Evolutionary conservation across 2,113 vertebrate species (phyloP).

Genomic region (Bos indicus): DNA sequence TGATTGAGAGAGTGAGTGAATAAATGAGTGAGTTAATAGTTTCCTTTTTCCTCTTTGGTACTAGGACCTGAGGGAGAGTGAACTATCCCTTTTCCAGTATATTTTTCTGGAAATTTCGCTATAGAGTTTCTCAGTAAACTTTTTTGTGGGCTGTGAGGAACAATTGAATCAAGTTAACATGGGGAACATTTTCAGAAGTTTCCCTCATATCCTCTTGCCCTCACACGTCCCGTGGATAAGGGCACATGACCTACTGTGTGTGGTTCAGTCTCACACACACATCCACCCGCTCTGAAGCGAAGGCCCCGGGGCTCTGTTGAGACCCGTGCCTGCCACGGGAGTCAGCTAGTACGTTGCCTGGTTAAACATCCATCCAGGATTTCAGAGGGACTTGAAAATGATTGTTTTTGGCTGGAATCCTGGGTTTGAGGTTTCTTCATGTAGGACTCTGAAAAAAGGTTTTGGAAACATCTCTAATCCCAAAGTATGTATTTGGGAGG

Average conservation of each 20-base stretch:
- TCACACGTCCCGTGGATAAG: neutral
- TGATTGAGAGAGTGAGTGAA: neutral
- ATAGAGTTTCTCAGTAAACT: neutral
- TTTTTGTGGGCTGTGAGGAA: neutral
- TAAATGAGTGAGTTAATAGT: neutral
- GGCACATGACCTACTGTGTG: neutral
- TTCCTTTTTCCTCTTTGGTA: neutral
- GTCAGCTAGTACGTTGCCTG: neutral
- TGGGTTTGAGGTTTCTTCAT: conserved; percentile 69
- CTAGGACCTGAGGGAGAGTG: neutral
- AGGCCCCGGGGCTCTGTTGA: neutral
- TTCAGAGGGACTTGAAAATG: conserved; percentile 66
- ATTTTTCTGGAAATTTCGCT: neutral
- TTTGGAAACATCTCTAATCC: conserved; percentile 62
- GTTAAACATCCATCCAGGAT: conserved; percentile 61
- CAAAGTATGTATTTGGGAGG: conserved; percentile 62
- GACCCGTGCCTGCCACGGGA: neutral
- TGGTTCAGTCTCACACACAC: neutral
- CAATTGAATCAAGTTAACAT: neutral
- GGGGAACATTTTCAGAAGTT: neutral
- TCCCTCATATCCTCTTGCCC: neutral
- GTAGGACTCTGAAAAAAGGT: conserved; percentile 51
- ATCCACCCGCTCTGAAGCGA: neutral
- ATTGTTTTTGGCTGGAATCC: conserved; percentile 66
- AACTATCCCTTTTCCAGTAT: neutral